Evolutionary conservation across 2,888 invertebrate species (phyloP), one percentile per base, ranked within the genome.

Genomic region (Cheilosia variabilis): DNA sequence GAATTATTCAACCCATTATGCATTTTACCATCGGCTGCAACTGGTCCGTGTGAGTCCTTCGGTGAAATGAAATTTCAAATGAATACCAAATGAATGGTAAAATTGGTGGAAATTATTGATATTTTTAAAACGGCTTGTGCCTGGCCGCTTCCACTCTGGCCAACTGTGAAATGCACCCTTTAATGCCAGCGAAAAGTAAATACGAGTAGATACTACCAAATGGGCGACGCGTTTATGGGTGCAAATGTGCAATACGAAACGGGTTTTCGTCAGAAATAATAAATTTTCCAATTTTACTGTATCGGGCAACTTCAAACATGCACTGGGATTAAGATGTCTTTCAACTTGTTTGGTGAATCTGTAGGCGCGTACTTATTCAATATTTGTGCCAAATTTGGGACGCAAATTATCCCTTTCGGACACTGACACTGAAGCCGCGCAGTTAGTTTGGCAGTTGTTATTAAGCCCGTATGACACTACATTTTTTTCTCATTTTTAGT

Each of bases 21-120:
- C 50, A 50, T 37, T 62, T 24, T 7, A 31, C 41, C 53, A 71
- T 15, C 52, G 69, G 45, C 34, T 58, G n/a, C 17, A 47, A 27
- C 15, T 22, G 15, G 47, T 10, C 43, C 50, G 31, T 47, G 57
- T 41, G 63, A 50, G 72, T 34, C 55, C 45, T 63, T 24, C 72
- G 47, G 15, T 34, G 22, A 65, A 77, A 84, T 41, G 55, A 65
- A 71, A 66, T 31, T 60, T 71, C 75, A 71, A 80, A 84, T 84
- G 75, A 84, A 84, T 80, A 63, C 65, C 55, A 84, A 80, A 84
- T 84, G 79, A 79, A 75, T 68, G 43, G 63, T 75, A 22, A 75
- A 79, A 69, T 79, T 79, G 84, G 58, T 84, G 79, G 52, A 79
- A 75, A 84, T 76, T 80, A 84, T 84, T 76, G 71, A 80, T 84